Evolutionary conservation across 2,888 invertebrate species (phyloP).

Genomic region (Periphyllus acericola): DNA sequence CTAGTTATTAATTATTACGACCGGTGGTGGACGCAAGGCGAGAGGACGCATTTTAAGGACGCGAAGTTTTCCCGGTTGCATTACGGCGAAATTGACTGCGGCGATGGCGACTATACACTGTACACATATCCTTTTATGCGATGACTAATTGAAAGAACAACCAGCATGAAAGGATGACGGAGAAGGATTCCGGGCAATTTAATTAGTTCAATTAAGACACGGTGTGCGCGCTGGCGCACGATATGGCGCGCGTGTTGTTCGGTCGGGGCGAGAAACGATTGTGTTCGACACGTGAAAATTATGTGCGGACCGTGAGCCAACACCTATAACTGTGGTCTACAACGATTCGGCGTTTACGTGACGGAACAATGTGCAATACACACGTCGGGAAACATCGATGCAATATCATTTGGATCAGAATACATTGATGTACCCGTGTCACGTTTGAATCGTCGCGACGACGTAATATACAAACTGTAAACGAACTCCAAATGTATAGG

Average conservation of each 20-base stretch:
- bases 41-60: background rate
- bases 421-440: background rate
- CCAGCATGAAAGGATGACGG: background rate
- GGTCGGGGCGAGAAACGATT: background rate
- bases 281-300: background rate
- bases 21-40: background rate
- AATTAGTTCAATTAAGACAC: constrained; percentile 46
- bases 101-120: background rate
- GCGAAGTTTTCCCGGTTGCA: constrained; percentile 16
- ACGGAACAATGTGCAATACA: background rate
- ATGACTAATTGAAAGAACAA: constrained; percentile 27
- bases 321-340: too few species aligned
- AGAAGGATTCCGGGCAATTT: constrained; percentile 16
- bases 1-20: background rate
- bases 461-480: too few species aligned
- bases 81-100: background rate
- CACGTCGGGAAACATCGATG: too few species aligned
- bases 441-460: too few species aligned
- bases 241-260: too few species aligned
- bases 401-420: too few species aligned
- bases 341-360: background rate
- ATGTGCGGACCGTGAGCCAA: background rate
- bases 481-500: too few species aligned
- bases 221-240: background rate
- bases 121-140: constrained; percentile 8